Base-by-base conservation (phyloP, 2,888 invertebrate genomes). In the Dryadula phaetusa region DNA sequence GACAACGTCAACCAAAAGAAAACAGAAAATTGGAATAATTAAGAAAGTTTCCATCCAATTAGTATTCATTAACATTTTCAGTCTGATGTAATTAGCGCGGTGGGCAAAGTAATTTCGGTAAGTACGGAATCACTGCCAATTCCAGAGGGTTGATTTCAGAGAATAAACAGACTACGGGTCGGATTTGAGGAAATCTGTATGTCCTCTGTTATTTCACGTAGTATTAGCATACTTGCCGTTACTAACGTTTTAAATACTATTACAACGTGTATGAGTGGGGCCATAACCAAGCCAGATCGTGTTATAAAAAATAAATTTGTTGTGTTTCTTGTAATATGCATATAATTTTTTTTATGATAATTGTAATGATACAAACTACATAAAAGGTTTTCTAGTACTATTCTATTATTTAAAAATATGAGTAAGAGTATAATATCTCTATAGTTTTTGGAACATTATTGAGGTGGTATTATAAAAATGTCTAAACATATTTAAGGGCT, bases 31-130 rank as follows among this genome's bases (percentile, higher is more conserved):
- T 60, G 49, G 18, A 62, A 46, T 47, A 65, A 61, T 67, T 65
- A 67, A 64, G 28, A 67, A 69, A 71, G 62, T 67, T 72, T 68
- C 64, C 63, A 69, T 67, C 61, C 67, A 67, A 73, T 70, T 64
- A 69, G 69, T 53, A 70, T 72, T 70, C 69, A 70, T 68, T 69
- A 64, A 62, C 53, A 62, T 67, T 67, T 70, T 63, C 61, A 56
- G 64, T 46, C 44, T 66, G 58, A 70, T 70, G 68, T 70, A 69
- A 74, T 74, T 73, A 72, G 62, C 61, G 62, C 65, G 66, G 54
- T 66, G 61, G 67, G 70, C 69, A 62, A 73, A 71, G 71, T 74
- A 75, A 75, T 75, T 74, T 73, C 34, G 61, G 25, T 54, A 65
- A 66, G 66, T 69, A 61, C 71, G 53, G 66, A 72, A 76, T 74